Evolutionary conservation across 2,797 vertebrate species (phyloP).

Genomic region (Phoebastria nigripes): DNA sequence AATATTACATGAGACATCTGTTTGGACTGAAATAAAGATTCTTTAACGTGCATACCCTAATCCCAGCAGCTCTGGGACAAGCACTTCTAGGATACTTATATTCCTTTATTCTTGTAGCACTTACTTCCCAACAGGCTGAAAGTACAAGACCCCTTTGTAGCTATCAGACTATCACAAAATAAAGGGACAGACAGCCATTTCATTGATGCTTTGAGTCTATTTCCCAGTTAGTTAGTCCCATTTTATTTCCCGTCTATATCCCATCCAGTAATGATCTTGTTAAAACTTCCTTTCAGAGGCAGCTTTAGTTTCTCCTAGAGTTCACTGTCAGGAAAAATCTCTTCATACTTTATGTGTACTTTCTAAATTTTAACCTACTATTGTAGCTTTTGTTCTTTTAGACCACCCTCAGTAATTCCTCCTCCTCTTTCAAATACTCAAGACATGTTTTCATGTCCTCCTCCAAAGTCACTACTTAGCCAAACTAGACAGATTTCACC

Average conservation of each 20-base stretch:
- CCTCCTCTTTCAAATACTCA: not conserved
- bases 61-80: not conserved
- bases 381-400: not conserved
- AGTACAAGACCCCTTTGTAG: not conserved
- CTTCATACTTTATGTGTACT: not conserved
- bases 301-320: not conserved
- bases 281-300: not conserved
- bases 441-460: not conserved
- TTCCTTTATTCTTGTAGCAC: not conserved
- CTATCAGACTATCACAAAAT: not conserved
- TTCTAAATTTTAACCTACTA: not conserved
- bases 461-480: not conserved
- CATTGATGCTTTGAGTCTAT: rapidly evolving
- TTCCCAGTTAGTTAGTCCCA: not conserved
- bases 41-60: rapidly evolving
- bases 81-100: not conserved
- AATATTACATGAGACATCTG: rapidly evolving
- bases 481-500: not conserved
- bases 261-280: rapidly evolving
- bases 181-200: rapidly evolving
- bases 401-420: not conserved
- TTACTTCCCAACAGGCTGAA: not conserved
- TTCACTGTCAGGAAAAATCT: not conserved
- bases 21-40: not conserved
- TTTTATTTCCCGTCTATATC: not conserved